Evolutionary conservation across 1,140 invertebrate genomes (phyloP), one percentile per base, ranked within the genome.

Genomic region (Batillaria attramentaria): DNA sequence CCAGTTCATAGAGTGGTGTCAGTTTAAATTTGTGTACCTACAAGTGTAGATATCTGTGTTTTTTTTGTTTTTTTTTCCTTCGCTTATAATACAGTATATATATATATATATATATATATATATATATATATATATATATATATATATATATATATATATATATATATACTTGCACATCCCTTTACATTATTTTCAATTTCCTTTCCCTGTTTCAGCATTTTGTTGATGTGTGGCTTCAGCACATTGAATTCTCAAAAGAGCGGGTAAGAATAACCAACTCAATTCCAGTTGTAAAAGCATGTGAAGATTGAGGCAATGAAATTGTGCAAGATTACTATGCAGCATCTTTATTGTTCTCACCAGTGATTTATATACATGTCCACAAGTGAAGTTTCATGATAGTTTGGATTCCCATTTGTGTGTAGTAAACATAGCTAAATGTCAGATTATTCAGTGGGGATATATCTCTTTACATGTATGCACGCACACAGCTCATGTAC

Each of bases 221-320:
- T 87, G 84, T 95, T 13, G 92, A 94, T 86, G 92, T 95, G 75
- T 95, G 94, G 93, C 91, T 95, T 82, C 93, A 93, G 42, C 94
- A 95, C 83, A 94, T 95, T 72, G 93, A 94, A 81, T 95, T 95
- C 90, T 94, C 94, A 83, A 93, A 93, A 84, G 91, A 93, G 86
- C 92, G 94, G 85, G 94, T 90, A 87, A 81, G 81, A 80, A 16
- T 28, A 16, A 13, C 16, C 33, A 16, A 54, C 42, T 31, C 37
- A 5, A n/a, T 41, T 3, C 37, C 37, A 24, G 13, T 72, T 60
- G 8, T 60, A 6, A 60, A n/a, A n/a, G 6, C 24, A 10, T 39
- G 3, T 72, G 31, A 72, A 37, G 31, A 43, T 28, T 43, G n/a
- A n/a, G 8, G 39, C n/a, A 31, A 28, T 28, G 6, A 72, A 20